A percentile compares a stretch with the other conserved stretches of the same genome.
These are phyloP conservation scores for Acholoe squamosa DNA, from an alignment of 2,888 invertebrate genomes.

Conservation along the genomic window DNA sequence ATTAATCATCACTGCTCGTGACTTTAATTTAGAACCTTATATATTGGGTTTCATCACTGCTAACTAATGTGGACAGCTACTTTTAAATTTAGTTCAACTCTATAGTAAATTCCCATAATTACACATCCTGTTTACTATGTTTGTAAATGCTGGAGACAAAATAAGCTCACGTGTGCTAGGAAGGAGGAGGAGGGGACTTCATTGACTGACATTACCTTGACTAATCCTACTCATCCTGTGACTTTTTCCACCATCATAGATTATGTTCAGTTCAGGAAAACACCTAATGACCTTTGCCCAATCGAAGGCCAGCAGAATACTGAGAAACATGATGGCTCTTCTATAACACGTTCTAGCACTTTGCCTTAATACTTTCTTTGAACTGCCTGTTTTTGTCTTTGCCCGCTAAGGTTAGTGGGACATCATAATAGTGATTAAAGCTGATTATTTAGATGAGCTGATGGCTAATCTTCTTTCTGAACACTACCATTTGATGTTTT, in stretches of 20 bases:
- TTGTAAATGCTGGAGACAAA: background rate
- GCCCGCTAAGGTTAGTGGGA: slow-evolving; percentile 25
- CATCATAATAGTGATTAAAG: slow-evolving; percentile 8
- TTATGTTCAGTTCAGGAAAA: slow-evolving; percentile 27
- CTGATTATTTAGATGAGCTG: background rate
- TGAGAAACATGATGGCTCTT: background rate
- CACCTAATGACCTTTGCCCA: slow-evolving; percentile 5
- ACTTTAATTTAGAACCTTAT: too few species aligned
- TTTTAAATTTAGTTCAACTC: too few species aligned
- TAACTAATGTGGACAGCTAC: too few species aligned
- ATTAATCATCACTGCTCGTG: too few species aligned
- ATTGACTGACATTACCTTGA: slow-evolving; percentile 16
- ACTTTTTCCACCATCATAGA: slow-evolving; percentile 7
- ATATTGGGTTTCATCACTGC: too few species aligned
- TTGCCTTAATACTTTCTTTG: slow-evolving; percentile 26
- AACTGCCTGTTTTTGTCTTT: background rate
- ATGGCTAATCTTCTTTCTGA: background rate
- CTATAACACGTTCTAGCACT: slow-evolving; percentile 16
- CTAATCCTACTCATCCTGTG: background rate
- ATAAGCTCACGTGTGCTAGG: background rate
- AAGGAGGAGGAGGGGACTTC: background rate
- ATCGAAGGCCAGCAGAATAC: slow-evolving; percentile 8
- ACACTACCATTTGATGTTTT: background rate
- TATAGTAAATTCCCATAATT: too few species aligned
- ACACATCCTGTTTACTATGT: background rate